These are phyloP conservation scores for Myrmecophaga tridactyla DNA, from an alignment of 2,113 vertebrate species.

Conservation along the genomic window DNA sequence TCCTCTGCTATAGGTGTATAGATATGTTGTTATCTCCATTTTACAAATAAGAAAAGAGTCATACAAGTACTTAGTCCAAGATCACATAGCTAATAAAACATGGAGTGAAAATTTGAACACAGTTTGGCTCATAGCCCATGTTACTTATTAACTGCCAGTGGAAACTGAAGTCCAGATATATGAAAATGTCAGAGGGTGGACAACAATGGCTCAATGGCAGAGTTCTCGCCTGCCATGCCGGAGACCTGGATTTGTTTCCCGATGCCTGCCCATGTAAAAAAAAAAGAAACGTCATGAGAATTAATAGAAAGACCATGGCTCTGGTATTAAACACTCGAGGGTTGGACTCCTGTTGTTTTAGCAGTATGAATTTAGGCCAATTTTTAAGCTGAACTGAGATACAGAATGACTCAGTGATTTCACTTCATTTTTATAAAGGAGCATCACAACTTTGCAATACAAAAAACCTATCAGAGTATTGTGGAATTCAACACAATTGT, in stretches of 20 bases:
- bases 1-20: neutral
- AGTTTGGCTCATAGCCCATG: neutral
- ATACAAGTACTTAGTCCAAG: neutral
- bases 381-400: slow-evolving; percentile 13
- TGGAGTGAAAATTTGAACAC: neutral
- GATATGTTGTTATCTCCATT: neutral
- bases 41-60: slow-evolving; percentile 21
- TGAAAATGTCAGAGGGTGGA: no score
- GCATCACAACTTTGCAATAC: neutral
- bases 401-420: slow-evolving; percentile 24
- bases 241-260: no score
- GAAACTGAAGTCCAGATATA: neutral
- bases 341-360: slow-evolving; percentile 5
- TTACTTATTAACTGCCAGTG: neutral
- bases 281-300: neutral
- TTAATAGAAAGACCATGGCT: neutral
- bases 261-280: no score
- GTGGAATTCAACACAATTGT: neutral
- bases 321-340: neutral
- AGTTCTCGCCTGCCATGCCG: no score
- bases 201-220: no score
- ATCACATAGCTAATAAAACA: neutral
- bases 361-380: neutral
- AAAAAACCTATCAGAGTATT: neutral
- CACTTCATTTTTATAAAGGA: slow-evolving; percentile 25